These are phyloP conservation scores for Zapornia atra DNA, from an alignment of 2,113 vertebrate species.

Conservation along the genomic window DNA sequence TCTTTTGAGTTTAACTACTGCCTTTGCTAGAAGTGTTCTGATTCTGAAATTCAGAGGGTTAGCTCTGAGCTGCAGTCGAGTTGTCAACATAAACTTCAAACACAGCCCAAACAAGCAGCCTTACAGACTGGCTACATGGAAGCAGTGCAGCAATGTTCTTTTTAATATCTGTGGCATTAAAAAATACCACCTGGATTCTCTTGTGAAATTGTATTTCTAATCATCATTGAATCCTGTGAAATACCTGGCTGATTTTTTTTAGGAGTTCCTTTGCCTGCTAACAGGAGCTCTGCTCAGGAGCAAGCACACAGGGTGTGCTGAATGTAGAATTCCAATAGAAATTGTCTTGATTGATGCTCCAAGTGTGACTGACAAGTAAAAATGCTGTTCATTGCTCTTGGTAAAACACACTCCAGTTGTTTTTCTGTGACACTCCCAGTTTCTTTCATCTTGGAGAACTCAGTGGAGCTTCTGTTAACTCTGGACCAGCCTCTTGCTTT, in stretches of 20 bases:
- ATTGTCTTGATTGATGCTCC: rapidly evolving
- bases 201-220: background rate
- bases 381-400: background rate
- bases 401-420: rapidly evolving
- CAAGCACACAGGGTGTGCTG: background rate
- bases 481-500: background rate
- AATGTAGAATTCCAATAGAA: background rate
- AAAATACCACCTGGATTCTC: background rate
- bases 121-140: too few species aligned
- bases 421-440: background rate
- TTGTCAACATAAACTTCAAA: background rate
- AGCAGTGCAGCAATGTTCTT: background rate
- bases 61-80: background rate
- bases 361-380: background rate
- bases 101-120: background rate
- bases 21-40: background rate
- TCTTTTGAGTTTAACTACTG: background rate
- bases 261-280: background rate
- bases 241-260: background rate
- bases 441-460: background rate
- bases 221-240: background rate
- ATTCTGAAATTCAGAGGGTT: rapidly evolving
- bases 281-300: background rate
- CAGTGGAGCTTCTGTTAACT: background rate
- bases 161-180: background rate